These are phyloP conservation scores for Nestor notabilis DNA, from an alignment of 2,113 vertebrate species.

Conservation along the genomic window DNA sequence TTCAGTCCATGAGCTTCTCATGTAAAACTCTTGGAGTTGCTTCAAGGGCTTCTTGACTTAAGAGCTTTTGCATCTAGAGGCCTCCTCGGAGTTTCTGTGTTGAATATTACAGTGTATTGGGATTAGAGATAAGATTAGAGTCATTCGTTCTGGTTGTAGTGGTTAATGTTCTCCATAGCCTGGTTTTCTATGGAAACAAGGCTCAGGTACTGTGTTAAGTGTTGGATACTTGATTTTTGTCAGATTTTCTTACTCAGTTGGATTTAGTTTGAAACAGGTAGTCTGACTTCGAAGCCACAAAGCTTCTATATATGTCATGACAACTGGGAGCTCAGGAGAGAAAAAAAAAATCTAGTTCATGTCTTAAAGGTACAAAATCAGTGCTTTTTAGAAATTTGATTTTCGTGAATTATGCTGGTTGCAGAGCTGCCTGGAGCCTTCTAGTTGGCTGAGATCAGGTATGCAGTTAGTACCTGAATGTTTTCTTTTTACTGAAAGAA, in stretches of 20 bases:
- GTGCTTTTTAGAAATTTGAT: neutral
- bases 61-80: neutral
- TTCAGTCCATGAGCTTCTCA: rapidly evolving
- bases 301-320: neutral
- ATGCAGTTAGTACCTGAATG: neutral
- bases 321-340: neutral
- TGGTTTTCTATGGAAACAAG: neutral
- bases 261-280: neutral
- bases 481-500: neutral
- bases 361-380: neutral
- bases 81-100: neutral
- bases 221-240: neutral
- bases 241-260: neutral
- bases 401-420: neutral
- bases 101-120: neutral
- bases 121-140: neutral
- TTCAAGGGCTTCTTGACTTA: neutral
- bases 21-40: neutral
- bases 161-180: neutral
- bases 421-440: neutral
- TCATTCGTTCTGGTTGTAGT: neutral
- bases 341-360: neutral
- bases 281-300: neutral
- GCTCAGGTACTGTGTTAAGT: neutral
- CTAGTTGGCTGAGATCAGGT: neutral